Percentiles rank a stretch among this genome's conserved stretches.
Evolutionary conservation across 2,113 vertebrate genomes (phyloP).

Genomic region (Garra rufa): DNA sequence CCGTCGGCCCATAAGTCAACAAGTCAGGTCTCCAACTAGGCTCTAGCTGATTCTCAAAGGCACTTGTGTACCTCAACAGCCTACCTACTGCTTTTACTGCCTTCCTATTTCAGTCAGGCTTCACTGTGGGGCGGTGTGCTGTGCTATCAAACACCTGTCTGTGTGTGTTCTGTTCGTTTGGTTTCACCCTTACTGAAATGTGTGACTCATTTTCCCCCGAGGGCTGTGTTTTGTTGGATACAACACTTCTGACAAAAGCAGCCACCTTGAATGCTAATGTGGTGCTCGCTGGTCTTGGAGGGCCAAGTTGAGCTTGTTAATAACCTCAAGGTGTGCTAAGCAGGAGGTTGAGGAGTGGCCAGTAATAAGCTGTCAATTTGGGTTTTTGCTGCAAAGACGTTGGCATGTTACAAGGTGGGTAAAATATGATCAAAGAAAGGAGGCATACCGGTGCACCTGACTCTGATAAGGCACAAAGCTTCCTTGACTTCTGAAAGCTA

Average conservation of each 20-base stretch:
- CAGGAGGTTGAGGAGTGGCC: constrained; percentile 11
- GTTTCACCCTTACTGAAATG: constrained; percentile 16
- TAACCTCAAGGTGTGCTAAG: constrained; percentile 35
- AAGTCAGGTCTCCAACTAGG: background rate
- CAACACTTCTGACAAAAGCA: constrained; percentile 32
- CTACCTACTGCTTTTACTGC: background rate
- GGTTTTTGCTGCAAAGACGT: background rate
- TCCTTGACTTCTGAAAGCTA: constrained; percentile 15
- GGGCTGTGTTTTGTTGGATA: constrained; percentile 28
- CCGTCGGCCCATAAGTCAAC: background rate
- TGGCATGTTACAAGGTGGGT: background rate
- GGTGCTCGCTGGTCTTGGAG: constrained; percentile 7
- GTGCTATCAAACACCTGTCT: constrained; percentile 25
- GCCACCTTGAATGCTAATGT: constrained; percentile 43
- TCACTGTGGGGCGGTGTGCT: background rate
- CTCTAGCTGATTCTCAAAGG: constrained; percentile 22
- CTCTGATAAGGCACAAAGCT: background rate
- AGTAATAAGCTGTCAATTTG: constrained; percentile 37
- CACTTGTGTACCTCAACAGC: background rate
- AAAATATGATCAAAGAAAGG: constrained; percentile 33
- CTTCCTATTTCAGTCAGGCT: background rate
- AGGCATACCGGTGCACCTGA: background rate
- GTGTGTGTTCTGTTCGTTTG: constrained; percentile 25
- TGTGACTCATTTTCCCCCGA: constrained; percentile 35
- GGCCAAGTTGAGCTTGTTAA: constrained; percentile 30